Percentiles rank a stretch among this genome's conserved stretches.
Evolutionary conservation across 2,113 vertebrate genomes (phyloP).

Genomic region (Micronycteris hirsuta): DNA sequence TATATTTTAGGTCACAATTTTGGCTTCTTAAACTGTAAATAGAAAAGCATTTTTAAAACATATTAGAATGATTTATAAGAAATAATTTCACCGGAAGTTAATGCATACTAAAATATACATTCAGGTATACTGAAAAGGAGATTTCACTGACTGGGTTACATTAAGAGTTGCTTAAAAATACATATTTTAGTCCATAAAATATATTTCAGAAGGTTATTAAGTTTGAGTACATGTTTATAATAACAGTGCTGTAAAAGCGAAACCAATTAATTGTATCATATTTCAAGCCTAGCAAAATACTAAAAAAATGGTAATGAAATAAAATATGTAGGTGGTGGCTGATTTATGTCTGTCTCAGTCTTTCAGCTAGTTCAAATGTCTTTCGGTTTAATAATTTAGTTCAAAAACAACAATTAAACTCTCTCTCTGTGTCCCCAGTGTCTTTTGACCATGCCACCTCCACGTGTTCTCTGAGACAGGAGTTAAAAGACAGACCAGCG

Average conservation of each 20-base stretch:
- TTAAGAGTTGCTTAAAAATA: conserved; percentile 4
- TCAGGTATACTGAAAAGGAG: background rate
- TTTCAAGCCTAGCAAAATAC: conserved; percentile 7
- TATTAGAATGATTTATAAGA: conserved; percentile 7
- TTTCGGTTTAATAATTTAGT: conserved; percentile 53
- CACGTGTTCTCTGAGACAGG: background rate
- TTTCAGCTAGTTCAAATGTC: conserved; percentile 37
- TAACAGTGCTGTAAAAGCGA: conserved; percentile 27
- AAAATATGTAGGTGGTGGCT: conserved; percentile 39
- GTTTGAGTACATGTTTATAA: conserved; percentile 22
- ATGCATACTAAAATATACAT: background rate
- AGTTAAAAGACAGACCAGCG: background rate
- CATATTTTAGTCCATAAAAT: conserved; percentile 22
- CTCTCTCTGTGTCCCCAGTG: background rate
- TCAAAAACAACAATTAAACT: background rate
- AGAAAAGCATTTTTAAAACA: background rate
- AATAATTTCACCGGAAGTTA: conserved; percentile 2
- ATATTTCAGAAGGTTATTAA: background rate
- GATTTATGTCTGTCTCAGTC: conserved; percentile 18
- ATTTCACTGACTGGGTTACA: background rate
- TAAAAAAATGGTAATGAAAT: conserved; percentile 30
- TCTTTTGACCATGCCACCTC: background rate
- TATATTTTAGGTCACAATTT: background rate
- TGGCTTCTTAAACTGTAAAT: background rate
- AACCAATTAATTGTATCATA: conserved; percentile 42